These are phyloP conservation scores for Chloroceryle amazona DNA, from an alignment of 2,797 vertebrate species.

Conservation along the genomic window DNA sequence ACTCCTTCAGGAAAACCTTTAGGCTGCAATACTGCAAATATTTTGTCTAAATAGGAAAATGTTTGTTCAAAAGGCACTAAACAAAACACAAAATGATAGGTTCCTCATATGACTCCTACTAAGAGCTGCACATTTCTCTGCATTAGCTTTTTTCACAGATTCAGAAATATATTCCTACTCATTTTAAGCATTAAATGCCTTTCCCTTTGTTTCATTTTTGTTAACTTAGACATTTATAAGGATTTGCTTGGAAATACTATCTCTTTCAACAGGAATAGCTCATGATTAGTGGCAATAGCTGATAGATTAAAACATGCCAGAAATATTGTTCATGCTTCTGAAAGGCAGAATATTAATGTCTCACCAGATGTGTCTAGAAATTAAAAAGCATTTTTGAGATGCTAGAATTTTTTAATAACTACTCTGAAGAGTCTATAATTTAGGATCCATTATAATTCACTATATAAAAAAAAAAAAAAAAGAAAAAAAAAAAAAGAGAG, in stretches of 20 bases:
- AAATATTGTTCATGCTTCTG: background rate
- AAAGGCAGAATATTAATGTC: slow-evolving; percentile 6
- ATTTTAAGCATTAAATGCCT: background rate
- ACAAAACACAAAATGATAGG: background rate
- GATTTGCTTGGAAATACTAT: background rate
- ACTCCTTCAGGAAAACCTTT: background rate
- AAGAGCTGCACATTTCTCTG: background rate
- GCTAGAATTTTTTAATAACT: slow-evolving; percentile 18
- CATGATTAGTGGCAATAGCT: background rate
- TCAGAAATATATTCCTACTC: background rate
- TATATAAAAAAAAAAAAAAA: background rate
- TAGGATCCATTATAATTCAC: background rate
- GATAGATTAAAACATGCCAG: slow-evolving; percentile 6
- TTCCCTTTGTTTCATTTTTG: background rate
- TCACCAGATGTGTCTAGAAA: slow-evolving; percentile 31
- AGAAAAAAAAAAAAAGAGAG: background rate
- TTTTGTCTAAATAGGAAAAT: background rate
- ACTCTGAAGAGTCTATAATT: slow-evolving; percentile 9
- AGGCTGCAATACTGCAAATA: background rate
- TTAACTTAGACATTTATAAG: background rate
- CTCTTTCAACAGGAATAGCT: background rate
- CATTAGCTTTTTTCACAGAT: background rate
- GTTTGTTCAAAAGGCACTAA: background rate
- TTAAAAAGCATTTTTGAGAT: slow-evolving; percentile 5
- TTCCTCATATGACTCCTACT: background rate